Percentiles rank a stretch among this genome's conserved stretches.
phyloP scores from a whole-genome alignment of 2,888 invertebrate species.

The Arenicola marina region DNA sequence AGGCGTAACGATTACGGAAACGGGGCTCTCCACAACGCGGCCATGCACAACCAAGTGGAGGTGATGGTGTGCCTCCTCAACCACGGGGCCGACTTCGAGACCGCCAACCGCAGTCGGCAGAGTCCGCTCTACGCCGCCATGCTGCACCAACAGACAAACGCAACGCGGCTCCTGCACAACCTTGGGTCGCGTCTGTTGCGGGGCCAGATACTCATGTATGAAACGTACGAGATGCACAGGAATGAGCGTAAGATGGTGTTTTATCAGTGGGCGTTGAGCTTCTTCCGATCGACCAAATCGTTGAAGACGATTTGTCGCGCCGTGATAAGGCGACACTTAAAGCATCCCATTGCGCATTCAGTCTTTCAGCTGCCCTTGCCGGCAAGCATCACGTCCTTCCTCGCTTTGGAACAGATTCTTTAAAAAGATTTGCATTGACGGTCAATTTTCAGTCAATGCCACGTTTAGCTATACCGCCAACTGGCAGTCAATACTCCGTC shows the following conservation, averaged over 20 bases:
- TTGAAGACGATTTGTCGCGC: background rate
- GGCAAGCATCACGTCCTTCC: too few species aligned
- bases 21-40: conserved; percentile 19
- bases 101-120: conserved; percentile 10
- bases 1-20: conserved; percentile 12
- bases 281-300: background rate
- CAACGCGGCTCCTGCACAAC: conserved; percentile 19
- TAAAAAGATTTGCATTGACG: too few species aligned
- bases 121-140: conserved; percentile 16
- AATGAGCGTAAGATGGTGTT: background rate
- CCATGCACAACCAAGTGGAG: conserved; percentile 6
- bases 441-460: too few species aligned
- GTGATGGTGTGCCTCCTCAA: conserved; percentile 9
- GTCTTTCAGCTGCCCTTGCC: too few species aligned
- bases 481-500: too few species aligned
- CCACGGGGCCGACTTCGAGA: conserved; percentile 2
- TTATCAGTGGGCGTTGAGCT: background rate
- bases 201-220: background rate
- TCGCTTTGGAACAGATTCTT: too few species aligned
- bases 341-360: too few species aligned
- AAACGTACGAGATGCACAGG: background rate
- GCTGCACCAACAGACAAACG: conserved; percentile 22
- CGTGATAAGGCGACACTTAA: background rate
- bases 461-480: too few species aligned
- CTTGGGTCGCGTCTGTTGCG: conserved; percentile 6